Evolutionary conservation across 2,113 vertebrate species (phyloP).

Genomic region (Acrocephalus arundinaceus): DNA sequence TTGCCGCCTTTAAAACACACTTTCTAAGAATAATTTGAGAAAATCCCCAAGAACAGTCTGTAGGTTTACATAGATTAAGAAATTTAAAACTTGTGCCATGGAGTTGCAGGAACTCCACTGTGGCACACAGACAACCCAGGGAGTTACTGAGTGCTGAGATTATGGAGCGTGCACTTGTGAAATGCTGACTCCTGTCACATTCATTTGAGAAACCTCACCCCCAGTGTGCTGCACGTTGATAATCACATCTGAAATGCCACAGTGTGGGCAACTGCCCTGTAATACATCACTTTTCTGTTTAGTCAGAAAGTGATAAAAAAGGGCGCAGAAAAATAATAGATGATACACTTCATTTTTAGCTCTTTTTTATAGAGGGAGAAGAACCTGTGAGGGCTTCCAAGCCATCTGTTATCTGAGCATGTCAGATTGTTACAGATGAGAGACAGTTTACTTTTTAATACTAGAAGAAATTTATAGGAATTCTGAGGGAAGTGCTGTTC

Average conservation of each 20-base stretch:
- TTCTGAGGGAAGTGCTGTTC: conserved; percentile 16
- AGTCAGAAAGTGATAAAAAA: conserved; percentile 67
- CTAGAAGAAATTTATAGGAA: conserved; percentile 42
- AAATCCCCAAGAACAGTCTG: background rate
- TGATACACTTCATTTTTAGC: conserved; percentile 42
- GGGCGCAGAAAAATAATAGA: conserved; percentile 62
- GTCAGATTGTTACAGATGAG: conserved; percentile 35
- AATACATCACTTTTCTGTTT: conserved; percentile 68
- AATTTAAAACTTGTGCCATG: background rate
- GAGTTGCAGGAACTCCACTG: background rate
- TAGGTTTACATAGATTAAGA: background rate
- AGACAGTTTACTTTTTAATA: conserved; percentile 59
- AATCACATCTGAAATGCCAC: conserved; percentile 63
- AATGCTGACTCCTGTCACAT: conserved; percentile 52
- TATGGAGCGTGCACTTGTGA: background rate
- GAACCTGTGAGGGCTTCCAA: background rate
- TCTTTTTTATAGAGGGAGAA: conserved; percentile 24
- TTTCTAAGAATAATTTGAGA: background rate
- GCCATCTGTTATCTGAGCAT: conserved; percentile 52
- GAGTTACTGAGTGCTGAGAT: conserved; percentile 16
- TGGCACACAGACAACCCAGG: background rate
- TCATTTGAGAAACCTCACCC: conserved; percentile 21
- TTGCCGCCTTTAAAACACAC: background rate
- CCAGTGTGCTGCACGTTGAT: background rate
- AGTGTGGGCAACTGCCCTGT: conserved; percentile 31